A percentile compares a stretch with the other conserved stretches of the same genome.
phyloP scores from a whole-genome alignment of 2,113 vertebrate species.

The Syrmaticus mikado region DNA sequence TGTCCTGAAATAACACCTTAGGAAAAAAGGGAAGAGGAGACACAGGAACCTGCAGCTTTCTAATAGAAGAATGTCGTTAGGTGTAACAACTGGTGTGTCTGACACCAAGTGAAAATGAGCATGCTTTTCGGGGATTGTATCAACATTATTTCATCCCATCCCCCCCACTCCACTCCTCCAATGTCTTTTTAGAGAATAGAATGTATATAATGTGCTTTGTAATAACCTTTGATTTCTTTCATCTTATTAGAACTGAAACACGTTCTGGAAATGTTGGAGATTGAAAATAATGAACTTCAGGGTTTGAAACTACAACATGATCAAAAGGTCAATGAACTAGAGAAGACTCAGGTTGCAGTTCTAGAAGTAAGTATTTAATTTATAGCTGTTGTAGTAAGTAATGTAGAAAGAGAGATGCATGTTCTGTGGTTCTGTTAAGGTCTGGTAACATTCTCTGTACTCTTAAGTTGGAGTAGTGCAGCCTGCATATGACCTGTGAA shows the following conservation, averaged over 20 bases:
- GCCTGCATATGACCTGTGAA: neutral
- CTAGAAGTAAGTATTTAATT: slow-evolving; percentile 75
- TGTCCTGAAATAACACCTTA: neutral
- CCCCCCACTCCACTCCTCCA: neutral
- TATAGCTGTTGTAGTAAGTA: neutral
- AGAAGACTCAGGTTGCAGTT: slow-evolving; percentile 73
- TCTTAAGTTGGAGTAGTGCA: neutral
- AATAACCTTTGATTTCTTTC: neutral
- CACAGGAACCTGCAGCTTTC: neutral
- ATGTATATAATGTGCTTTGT: neutral
- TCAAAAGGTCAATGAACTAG: slow-evolving; percentile 80
- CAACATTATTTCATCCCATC: neutral
- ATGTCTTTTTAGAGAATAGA: neutral
- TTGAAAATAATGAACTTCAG: slow-evolving; percentile 80
- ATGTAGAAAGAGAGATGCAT: neutral
- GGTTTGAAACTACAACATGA: slow-evolving; percentile 78
- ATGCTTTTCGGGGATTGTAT: neutral
- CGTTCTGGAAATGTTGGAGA: slow-evolving; percentile 80
- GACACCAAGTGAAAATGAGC: neutral
- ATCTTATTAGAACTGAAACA: slow-evolving; percentile 80
- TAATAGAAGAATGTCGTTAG: neutral
- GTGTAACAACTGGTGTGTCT: neutral
- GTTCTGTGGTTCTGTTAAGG: neutral
- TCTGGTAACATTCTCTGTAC: neutral
- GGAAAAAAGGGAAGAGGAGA: neutral